These are phyloP conservation scores for Cydia strobilella DNA, from an alignment of 1,140 invertebrate species.

Conservation along the genomic window DNA sequence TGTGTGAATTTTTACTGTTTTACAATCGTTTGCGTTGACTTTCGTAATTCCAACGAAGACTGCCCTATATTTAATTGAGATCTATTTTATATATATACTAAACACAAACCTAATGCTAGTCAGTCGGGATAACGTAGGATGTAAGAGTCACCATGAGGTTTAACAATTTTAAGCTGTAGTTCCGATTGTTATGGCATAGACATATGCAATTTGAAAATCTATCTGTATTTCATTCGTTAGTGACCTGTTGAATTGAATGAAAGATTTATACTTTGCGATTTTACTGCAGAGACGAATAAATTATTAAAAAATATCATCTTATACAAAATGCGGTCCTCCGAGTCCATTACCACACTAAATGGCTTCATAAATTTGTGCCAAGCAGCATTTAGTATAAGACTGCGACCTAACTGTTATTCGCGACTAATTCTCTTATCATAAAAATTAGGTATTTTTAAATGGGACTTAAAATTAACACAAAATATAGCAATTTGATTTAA, in stretches of 20 bases:
- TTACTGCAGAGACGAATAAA: background rate
- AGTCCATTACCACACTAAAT: no score
- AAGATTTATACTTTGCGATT: conserved; percentile 23
- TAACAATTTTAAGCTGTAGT: conserved; percentile 39
- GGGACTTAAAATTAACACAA: background rate
- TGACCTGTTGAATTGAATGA: conserved; percentile 12
- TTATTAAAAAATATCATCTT: no score
- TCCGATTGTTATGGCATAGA: conserved; percentile 26
- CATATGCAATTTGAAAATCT: conserved; percentile 25
- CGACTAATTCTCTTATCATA: no score
- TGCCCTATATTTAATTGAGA: conserved; percentile 79
- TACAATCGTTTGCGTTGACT: conserved; percentile 74
- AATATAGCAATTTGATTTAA: background rate
- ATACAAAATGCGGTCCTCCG: no score
- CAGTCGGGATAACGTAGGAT: conserved; percentile 68
- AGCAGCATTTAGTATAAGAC: no score
- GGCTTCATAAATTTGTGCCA: no score
- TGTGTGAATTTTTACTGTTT: conserved; percentile 67
- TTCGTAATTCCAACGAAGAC: conserved; percentile 78
- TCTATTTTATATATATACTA: conserved; percentile 79
- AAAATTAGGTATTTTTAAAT: background rate
- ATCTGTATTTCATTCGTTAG: conserved; percentile 23
- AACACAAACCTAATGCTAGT: conserved; percentile 74
- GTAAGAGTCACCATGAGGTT: conserved; percentile 47
- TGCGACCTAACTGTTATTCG: no score